Evolutionary conservation across 2,797 vertebrate genomes (phyloP).

Genomic region (Buphagus erythrorhynchus): DNA sequence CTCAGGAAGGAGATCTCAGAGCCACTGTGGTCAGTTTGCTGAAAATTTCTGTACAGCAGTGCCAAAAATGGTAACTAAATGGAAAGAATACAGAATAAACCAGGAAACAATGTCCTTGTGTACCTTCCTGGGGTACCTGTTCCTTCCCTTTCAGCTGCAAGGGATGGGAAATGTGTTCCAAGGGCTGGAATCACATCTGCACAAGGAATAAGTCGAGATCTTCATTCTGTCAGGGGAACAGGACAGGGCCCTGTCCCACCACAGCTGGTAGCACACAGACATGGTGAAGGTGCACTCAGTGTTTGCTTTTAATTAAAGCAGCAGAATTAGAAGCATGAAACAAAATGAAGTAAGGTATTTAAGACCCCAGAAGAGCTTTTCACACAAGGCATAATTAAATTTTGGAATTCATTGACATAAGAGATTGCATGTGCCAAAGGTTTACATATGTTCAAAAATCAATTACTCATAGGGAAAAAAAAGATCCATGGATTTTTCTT

Average conservation of each 20-base stretch:
- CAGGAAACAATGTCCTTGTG: not conserved
- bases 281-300: not conserved
- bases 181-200: not conserved
- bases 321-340: not conserved
- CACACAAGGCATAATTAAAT: not conserved
- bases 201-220: not conserved
- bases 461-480: not conserved
- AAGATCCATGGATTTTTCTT: not conserved
- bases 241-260: not conserved
- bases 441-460: not conserved
- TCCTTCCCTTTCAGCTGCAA: not conserved
- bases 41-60: not conserved
- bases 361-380: not conserved
- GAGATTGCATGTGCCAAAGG: not conserved
- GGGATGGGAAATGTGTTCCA: not conserved
- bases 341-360: not conserved
- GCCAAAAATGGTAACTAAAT: not conserved
- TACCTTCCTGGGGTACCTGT: not conserved
- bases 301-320: not conserved
- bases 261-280: not conserved
- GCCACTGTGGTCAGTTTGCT: not conserved
- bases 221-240: not conserved
- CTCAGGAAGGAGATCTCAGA: not conserved
- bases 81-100: not conserved
- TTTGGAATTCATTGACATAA: not conserved